Evolutionary conservation across 92 coral and sea anemone genomes (phyloP).

Genomic region (Heliopora coerulea): DNA sequence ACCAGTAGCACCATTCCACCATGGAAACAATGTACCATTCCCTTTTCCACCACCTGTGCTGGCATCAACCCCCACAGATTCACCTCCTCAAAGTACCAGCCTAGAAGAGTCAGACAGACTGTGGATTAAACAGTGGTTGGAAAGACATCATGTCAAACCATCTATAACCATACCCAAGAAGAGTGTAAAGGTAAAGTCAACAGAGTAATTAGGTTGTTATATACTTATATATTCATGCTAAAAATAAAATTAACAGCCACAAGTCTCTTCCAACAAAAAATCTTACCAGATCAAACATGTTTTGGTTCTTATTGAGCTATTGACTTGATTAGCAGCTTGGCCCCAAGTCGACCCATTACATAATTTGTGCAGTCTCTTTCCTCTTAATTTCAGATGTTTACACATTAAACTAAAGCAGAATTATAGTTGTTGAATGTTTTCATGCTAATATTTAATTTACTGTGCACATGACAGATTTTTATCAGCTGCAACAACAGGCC

Average conservation of each 20-base stretch:
- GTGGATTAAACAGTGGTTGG: slow-evolving; percentile 26
- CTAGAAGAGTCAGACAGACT: slow-evolving; percentile 24
- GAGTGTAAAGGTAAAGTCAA: slow-evolving; percentile 23
- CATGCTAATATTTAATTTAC: not conserved
- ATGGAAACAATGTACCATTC: not conserved
- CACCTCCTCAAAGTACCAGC: not conserved
- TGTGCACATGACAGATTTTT: not conserved
- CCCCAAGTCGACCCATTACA: too few species aligned
- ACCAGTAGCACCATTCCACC: not conserved
- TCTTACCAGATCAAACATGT: too few species aligned
- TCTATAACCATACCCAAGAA: not conserved
- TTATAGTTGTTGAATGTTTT: too few species aligned
- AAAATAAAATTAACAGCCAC: too few species aligned
- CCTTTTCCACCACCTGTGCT: not conserved
- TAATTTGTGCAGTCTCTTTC: too few species aligned
- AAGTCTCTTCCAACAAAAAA: too few species aligned
- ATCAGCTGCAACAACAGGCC: not conserved
- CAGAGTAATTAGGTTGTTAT: too few species aligned
- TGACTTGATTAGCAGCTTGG: too few species aligned
- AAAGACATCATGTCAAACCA: slow-evolving; percentile 2
- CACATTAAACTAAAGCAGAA: too few species aligned
- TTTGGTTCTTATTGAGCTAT: too few species aligned
- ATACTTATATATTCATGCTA: too few species aligned
- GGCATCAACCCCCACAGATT: not conserved
- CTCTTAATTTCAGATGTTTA: too few species aligned